Conservation (phyloP, 2,888 invertebrate genomes). For the Deilephila elpenor region DNA sequence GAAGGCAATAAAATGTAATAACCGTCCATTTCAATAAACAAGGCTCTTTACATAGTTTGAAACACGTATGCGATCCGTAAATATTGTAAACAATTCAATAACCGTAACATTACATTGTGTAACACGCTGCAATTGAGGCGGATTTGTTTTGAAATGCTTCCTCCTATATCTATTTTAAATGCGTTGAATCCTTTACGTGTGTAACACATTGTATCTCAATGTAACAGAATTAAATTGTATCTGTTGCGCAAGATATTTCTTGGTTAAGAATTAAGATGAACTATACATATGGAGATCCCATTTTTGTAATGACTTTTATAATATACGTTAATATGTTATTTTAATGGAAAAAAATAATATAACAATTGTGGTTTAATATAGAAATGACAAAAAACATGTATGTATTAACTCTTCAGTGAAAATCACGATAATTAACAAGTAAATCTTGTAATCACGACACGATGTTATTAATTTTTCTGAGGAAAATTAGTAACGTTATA, state of each 20-base stretch:
- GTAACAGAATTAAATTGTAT: background rate
- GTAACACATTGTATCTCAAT: slow-evolving; percentile 10
- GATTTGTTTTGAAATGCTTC: slow-evolving; percentile 8
- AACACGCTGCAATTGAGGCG: background rate
- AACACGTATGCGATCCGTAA: background rate
- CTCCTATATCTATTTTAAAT: slow-evolving; percentile 19
- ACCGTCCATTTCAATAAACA: background rate
- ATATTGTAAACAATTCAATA: slow-evolving; percentile 13
- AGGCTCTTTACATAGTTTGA: background rate
- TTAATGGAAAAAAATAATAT: background rate
- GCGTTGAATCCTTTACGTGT: background rate
- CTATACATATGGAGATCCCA: too few relatives aligned
- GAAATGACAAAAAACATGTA: too few relatives aligned
- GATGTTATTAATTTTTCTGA: too few relatives aligned
- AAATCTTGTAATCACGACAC: too few relatives aligned
- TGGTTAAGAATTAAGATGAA: too few relatives aligned
- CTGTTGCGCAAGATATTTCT: background rate
- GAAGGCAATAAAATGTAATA: background rate
- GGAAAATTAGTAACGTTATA: too few relatives aligned
- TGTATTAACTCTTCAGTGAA: too few relatives aligned
- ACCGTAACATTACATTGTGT: slow-evolving; percentile 2
- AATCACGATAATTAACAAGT: too few relatives aligned
- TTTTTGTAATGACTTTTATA: background rate
- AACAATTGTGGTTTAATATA: too few relatives aligned
- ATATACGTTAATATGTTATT: background rate